Base-by-base conservation (phyloP, 1,140 invertebrate genomes). In the Cyclargus thomasi region DNA sequence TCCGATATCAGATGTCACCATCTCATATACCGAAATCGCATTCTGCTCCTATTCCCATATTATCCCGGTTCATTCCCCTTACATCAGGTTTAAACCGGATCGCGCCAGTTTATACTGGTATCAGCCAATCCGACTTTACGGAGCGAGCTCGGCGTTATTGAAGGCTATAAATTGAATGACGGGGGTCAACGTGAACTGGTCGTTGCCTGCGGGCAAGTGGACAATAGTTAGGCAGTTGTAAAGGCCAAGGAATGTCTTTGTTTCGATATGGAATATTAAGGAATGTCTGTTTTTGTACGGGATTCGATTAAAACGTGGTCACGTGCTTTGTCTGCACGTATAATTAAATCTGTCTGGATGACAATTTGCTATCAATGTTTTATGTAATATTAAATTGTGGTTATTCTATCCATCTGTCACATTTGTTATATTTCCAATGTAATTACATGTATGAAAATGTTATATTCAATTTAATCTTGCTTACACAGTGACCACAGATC, bases 31-130 rank as follows among this genome's bases (percentile, higher is more conserved):
- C 78, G 74, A 85, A 83, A 86, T 83, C 83, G 67, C 82, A 86
- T 80, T 83, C 82, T 83, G 75, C 71, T 82, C 73, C 83, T 82
- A 84, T 80, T 78, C 76, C 73, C 77, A 80, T 83, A 83, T 83
- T 84, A 81, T 79, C 82, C 80, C 80, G 75, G 80, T 79, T 78
- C 75, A 85, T 80, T 84, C 82, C 83, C 83, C 79, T 85, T 84
- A 81, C 82, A 85, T 83, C 80, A 78, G 79, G 81, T 79, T 84
- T 75, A 70, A 78, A 80, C 75, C 70, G 76, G 82, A 80, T 79
- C 53, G 70, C 73, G 70, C 83, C 83, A 81, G 76, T 75, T 77
- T 79, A 80, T 75, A 71, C 64, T 79, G 83, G 70, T 68, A 81
- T 77, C 64, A 68, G 47, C 64, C 71, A 67, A 67, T 71, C 63